Percentiles rank a stretch among this genome's conserved stretches.
These are phyloP conservation scores for Catostomus latipinnis DNA, from an alignment of 2,797 vertebrate species.

Conservation along the genomic window DNA sequence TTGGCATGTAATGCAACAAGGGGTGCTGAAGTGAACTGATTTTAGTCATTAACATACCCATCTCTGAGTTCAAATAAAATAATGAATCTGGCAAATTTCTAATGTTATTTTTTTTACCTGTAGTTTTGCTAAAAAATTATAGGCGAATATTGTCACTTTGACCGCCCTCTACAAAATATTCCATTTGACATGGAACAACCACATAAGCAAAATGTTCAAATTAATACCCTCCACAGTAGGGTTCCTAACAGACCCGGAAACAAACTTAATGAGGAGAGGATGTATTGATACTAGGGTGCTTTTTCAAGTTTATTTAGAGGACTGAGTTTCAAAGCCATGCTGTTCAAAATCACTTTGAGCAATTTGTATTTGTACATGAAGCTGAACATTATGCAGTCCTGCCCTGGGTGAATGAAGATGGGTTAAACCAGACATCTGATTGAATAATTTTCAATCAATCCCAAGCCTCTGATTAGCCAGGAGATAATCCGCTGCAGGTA, in stretches of 20 bases:
- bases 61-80: too few species aligned
- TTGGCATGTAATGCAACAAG: too few species aligned
- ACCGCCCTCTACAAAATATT: too few species aligned
- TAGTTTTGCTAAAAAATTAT: too few species aligned
- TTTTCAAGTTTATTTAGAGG: background rate
- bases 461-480: conserved; percentile 53
- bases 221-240: background rate
- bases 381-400: conserved; percentile 16
- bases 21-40: too few species aligned
- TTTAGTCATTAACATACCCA: too few species aligned
- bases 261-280: background rate
- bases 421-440: conserved; percentile 55
- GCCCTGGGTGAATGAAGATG: conserved; percentile 19
- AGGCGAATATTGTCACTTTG: too few species aligned
- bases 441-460: conserved; percentile 58
- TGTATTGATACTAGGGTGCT: background rate
- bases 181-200: too few species aligned
- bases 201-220: background rate
- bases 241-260: background rate
- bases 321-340: background rate
- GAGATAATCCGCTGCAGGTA: conserved; percentile 57
- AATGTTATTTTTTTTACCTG: too few species aligned
- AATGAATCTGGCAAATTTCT: too few species aligned
- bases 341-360: conserved; percentile 1
- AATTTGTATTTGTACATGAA: conserved; percentile 33